Base-by-base conservation (phyloP, 2,888 invertebrate species). In the Ornithoptera alexandrae region DNA sequence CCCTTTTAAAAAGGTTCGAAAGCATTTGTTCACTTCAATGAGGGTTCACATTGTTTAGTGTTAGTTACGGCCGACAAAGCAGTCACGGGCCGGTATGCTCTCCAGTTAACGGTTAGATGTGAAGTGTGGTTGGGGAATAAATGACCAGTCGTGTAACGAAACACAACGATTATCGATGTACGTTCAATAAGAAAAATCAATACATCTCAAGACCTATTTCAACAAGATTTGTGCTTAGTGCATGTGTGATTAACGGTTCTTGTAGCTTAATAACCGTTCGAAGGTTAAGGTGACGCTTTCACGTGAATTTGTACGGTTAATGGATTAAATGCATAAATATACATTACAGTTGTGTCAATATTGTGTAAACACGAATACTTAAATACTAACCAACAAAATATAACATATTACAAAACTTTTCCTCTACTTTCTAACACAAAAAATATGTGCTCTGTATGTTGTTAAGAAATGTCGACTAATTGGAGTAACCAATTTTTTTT, bases 181-280 rank as follows among this genome's bases (percentile, higher is more conserved):
- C 74, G 74, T 73, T 78, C 76, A 88, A 87, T 84, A 74, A 82
- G 77, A 82, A 84, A 86, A 86, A 85, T 83, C 86, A 86, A 88
- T 79, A 86, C 70, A 62, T 64, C 30, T 63, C 68, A 65, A 68
- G 60, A 22, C 53, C 42, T 65, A 61, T 61, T 56, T 71, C 71
- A 73, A 74, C 71, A 71, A 63, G 66, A 67, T 65, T 60, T 58
- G 69, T 50, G 57, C 72, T 59, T 70, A 50, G 60, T 68, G 71
- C 30, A 42, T 18, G 24, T 67, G 30, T 71, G 58, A 67, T 65
- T 67, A 70, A 67, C 67, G 63, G 56, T 60, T 42, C 42, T 58
- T 42, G 57, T 50, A 62, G 60, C 36, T 57, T 58, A 30, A 66
- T 66, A 39, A 53, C 58, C 46, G 12, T 59, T 46, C 50, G 30